Base-by-base conservation (phyloP, 2,888 invertebrate genomes). In the Dicranocentrus wangi region DNA sequence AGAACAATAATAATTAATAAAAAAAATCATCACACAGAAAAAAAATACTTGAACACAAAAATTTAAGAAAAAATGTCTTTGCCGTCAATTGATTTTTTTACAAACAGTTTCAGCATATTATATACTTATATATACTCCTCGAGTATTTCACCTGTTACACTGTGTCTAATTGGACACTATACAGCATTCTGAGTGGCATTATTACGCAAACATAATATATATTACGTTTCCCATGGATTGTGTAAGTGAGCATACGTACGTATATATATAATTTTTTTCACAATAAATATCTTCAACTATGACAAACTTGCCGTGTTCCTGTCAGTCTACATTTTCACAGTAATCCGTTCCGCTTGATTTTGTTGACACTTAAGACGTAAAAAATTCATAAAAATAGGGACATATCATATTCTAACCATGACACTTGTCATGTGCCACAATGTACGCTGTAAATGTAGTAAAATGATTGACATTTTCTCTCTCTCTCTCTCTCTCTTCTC, bases 401-500 rank as follows among this genome's bases (percentile, higher is more conserved):
- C 58, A 28, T 47, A 58, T 76, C 68, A 66, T 68, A 61, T 19
- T 25, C 32, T 61, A 23, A 28, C 21, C 27, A 61, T 80, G 80
- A 75, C 81, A 81, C 73, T 81, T 81, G 81, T 81, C 81, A 81
- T 69, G 1, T 71, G 71, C 25, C 27, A 42, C 51, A 32, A 69
- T n/a, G 15, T 42, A 2, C 28, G 28, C n/a, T 27, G 53, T 28
- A 23, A 43, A 19, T 61, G 25, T 15, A n/a, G 17, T 55, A 76
- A 53, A 71, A 75, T 81, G 81, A 81, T 81, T 81, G 81, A 75
- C 81, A 81, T 39, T 53, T 81, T 77, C 39, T 71, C 66, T 79
- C 65, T 65, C 55, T 53, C 65, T 65, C 42, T 42, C 58, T n/a
- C n/a, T n/a, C n/a, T n/a, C n/a, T 51, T 27, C 66, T 39, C 47